These are phyloP conservation scores for Acanthurus tractus DNA, from an alignment of 2,797 vertebrate genomes.

Conservation along the genomic window DNA sequence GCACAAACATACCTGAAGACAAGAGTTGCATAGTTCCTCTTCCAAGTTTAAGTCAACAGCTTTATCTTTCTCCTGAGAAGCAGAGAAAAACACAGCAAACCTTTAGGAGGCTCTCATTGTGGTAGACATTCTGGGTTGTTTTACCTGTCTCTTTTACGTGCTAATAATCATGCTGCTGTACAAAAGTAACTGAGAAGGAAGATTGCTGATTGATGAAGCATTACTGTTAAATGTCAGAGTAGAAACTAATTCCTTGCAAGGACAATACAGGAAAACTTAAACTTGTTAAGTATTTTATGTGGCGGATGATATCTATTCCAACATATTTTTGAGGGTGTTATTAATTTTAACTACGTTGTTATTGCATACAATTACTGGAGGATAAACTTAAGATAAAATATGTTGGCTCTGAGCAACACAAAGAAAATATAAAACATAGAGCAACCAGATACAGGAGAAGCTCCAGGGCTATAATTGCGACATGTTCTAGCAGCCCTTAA, in stretches of 20 bases:
- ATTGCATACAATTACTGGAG: neutral
- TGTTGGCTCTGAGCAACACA: neutral
- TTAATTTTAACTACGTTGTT: neutral
- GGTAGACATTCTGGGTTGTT: constrained; percentile 5
- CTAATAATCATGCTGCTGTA: fast-evolving
- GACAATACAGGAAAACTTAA: neutral
- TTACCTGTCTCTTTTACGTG: neutral
- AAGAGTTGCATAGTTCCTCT: constrained; percentile 60
- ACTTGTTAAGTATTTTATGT: neutral
- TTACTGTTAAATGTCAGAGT: neutral
- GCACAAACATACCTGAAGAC: constrained; percentile 75
- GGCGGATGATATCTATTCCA: neutral
- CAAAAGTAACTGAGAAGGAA: neutral
- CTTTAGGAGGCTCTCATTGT: too few species aligned
- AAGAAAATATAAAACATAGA: constrained; percentile 5
- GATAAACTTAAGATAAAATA: fast-evolving
- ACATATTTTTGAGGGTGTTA: neutral
- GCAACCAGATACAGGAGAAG: neutral
- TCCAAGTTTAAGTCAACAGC: constrained; percentile 55
- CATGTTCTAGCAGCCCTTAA: neutral
- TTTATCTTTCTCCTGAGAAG: constrained; percentile 67
- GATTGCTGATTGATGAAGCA: neutral
- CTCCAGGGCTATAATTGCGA: neutral
- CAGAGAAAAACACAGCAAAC: neutral
- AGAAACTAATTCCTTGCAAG: neutral